Evolutionary conservation across 2,797 vertebrate species (phyloP).

Genomic region (Alexandromys oeconomus): DNA sequence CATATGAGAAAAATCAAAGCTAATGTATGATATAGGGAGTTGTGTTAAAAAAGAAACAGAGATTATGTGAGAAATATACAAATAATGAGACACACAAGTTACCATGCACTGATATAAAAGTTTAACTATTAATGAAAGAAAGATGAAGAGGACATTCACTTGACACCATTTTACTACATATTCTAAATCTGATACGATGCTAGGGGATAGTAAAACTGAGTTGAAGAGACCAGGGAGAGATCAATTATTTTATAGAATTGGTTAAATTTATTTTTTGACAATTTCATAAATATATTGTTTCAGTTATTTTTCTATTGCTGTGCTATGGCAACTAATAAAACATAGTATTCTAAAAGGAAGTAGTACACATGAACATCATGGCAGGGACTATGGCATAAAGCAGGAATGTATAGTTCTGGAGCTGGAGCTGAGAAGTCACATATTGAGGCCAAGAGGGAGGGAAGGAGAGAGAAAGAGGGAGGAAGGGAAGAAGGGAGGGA

Average conservation of each 20-base stretch:
- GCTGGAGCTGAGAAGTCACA: not conserved
- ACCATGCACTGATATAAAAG: not conserved
- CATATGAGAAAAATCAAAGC: not conserved
- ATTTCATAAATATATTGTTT: not conserved
- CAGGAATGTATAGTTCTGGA: not conserved
- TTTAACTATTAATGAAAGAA: conserved; percentile 25
- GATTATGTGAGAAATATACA: not conserved
- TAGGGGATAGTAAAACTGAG: not conserved
- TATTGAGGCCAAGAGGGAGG: not conserved
- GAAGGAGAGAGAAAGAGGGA: not conserved
- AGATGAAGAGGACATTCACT: not conserved
- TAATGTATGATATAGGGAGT: not conserved
- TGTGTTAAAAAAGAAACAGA: not conserved
- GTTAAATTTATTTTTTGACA: not conserved
- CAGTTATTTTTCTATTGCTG: not conserved
- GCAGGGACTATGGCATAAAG: not conserved
- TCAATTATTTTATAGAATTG: not conserved
- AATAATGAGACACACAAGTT: conserved; percentile 43
- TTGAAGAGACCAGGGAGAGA: not conserved
- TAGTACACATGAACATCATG: not conserved
- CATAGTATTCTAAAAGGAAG: not conserved
- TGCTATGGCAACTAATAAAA: not conserved
- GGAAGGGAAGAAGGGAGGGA: accelerated
- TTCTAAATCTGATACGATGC: not conserved
- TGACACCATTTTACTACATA: not conserved